Evolutionary conservation across 2,797 vertebrate species (phyloP).

Genomic region (Enteromius fasciolatus): DNA sequence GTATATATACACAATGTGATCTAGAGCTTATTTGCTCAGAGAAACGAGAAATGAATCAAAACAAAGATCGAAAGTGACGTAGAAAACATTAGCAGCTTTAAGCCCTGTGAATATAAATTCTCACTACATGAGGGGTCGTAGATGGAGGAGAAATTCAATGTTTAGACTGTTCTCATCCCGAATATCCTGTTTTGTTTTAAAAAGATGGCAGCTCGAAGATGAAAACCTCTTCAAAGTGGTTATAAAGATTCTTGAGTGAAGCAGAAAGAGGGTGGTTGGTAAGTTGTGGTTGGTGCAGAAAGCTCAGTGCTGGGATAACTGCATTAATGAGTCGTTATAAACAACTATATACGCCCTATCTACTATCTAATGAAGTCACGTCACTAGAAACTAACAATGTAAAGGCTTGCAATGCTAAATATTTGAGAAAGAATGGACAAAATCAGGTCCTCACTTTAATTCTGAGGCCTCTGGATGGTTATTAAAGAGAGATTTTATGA

Average conservation of each 20-base stretch:
- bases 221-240: slow-evolving; percentile 24
- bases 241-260: slow-evolving; percentile 20
- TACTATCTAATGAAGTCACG: neutral
- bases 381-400: neutral
- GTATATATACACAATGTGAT: slow-evolving; percentile 25
- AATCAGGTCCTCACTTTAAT: slow-evolving; percentile 9
- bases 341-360: neutral
- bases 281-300: slow-evolving; percentile 20
- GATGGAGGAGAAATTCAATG: neutral
- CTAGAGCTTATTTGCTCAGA: slow-evolving; percentile 31
- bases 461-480: slow-evolving; percentile 13
- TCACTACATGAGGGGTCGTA: neutral
- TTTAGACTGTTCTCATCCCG: slow-evolving; percentile 16
- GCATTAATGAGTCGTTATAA: neutral
- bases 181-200: slow-evolving; percentile 30
- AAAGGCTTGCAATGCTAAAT: neutral
- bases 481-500: slow-evolving; percentile 5
- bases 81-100: neutral
- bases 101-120: neutral
- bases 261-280: slow-evolving; percentile 9
- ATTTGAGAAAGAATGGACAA: slow-evolving; percentile 9
- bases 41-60: slow-evolving; percentile 14
- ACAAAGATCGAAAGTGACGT: neutral
- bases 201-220: slow-evolving; percentile 27
- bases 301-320: neutral